Evolutionary conservation across 2,113 vertebrate species (phyloP).

Genomic region (Thomomys bottae): DNA sequence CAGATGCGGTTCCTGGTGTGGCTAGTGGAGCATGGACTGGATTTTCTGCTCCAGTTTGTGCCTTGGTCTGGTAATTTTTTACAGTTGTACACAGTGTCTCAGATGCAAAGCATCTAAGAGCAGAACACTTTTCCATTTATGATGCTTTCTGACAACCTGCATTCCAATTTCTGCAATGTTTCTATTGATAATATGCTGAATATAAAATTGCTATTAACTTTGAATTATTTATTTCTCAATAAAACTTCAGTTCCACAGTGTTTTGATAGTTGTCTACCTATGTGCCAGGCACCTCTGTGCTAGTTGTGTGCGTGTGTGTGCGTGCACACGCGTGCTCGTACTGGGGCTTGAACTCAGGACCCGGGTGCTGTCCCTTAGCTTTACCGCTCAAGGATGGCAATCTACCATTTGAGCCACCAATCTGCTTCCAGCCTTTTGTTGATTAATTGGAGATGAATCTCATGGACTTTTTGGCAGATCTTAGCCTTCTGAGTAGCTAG

Average conservation of each 20-base stretch:
- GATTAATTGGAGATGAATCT: no score
- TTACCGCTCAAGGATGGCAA: no score
- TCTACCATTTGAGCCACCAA: no score
- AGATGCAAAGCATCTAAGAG: background rate
- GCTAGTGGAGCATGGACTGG: background rate
- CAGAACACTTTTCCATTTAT: background rate
- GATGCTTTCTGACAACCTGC: background rate
- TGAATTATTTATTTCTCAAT: background rate
- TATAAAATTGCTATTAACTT: background rate
- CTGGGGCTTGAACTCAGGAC: no score
- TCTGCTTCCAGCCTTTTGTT: no score
- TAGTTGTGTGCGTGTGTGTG: background rate
- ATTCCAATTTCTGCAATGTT: background rate
- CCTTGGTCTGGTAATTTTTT: constrained; percentile 1
- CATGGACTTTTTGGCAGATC: no score
- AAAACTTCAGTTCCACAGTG: background rate
- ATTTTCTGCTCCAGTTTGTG: constrained; percentile 12
- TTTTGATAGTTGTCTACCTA: background rate
- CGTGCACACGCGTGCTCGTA: no score
- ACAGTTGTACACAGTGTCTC: background rate
- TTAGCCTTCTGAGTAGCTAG: no score
- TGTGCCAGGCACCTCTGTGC: background rate
- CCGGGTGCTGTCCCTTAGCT: no score
- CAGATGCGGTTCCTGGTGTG: background rate
- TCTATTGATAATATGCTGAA: background rate